Evolutionary conservation across 2,888 invertebrate species (phyloP).

Genomic region (Xestia sexstrigata): DNA sequence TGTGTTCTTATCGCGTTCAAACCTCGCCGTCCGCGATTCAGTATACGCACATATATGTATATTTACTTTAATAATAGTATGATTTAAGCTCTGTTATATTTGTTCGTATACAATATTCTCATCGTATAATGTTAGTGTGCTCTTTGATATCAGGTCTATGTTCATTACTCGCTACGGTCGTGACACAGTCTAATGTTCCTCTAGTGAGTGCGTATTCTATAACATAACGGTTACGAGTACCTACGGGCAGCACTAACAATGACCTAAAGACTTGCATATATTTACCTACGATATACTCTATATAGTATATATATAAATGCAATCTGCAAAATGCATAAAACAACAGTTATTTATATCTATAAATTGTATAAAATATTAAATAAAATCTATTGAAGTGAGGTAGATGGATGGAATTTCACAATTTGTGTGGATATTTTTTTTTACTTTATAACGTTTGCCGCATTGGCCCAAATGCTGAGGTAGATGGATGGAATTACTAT

Average conservation of each 20-base stretch:
- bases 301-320: slow-evolving; percentile 90
- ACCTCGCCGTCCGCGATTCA: slow-evolving; percentile 68
- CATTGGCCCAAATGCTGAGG: slow-evolving; percentile 90
- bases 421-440: slow-evolving; percentile 89
- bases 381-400: slow-evolving; percentile 92
- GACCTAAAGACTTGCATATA: slow-evolving; percentile 88
- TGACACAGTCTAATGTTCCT: slow-evolving; percentile 81
- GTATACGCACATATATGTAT: slow-evolving; percentile 81
- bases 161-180: slow-evolving; percentile 79
- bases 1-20: slow-evolving; percentile 62
- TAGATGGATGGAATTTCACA: slow-evolving; percentile 94
- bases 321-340: slow-evolving; percentile 91
- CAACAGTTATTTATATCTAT: slow-evolving; percentile 90
- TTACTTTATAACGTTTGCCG: slow-evolving; percentile 84
- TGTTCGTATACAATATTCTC: slow-evolving; percentile 89
- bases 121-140: slow-evolving; percentile 82
- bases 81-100: slow-evolving; percentile 89
- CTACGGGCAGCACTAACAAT: slow-evolving; percentile 87
- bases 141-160: slow-evolving; percentile 77
- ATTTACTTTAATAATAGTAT: slow-evolving; percentile 81
- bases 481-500: slow-evolving; percentile 91
- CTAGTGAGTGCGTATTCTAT: slow-evolving; percentile 86
- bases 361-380: slow-evolving; percentile 91
- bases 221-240: slow-evolving; percentile 73
- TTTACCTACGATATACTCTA: slow-evolving; percentile 90